A percentile compares a stretch with the other conserved stretches of the same genome.
Conservation (phyloP, 1,140 invertebrate genomes). For the Papilio dardanus region DNA sequence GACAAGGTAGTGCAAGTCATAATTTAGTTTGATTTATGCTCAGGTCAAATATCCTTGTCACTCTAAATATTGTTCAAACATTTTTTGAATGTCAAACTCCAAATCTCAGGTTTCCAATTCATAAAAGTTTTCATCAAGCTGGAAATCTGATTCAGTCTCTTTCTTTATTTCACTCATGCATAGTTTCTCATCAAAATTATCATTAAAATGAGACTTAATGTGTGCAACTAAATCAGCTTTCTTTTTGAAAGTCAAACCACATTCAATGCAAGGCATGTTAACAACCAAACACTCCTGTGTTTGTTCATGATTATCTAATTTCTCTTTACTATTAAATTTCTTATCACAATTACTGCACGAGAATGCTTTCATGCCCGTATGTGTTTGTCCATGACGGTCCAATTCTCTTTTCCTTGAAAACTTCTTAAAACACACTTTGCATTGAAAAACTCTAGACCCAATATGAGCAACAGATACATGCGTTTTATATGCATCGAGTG, state of each 20-base stretch:
- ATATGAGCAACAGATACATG: slow-evolving; percentile 79
- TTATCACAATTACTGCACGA: slow-evolving; percentile 85
- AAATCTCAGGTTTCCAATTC: slow-evolving; percentile 70
- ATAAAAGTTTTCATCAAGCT: slow-evolving; percentile 72
- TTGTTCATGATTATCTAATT: slow-evolving; percentile 85
- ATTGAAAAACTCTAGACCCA: slow-evolving; percentile 78
- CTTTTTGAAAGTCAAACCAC: slow-evolving; percentile 82
- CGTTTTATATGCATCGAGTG: slow-evolving; percentile 75
- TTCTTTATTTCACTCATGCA: slow-evolving; percentile 68
- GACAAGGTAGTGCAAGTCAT: too few relatives aligned
- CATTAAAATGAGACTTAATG: slow-evolving; percentile 82
- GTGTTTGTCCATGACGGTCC: slow-evolving; percentile 84
- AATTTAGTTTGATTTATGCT: too few relatives aligned
- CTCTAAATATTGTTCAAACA: slow-evolving; percentile 34
- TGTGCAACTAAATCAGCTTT: slow-evolving; percentile 83
- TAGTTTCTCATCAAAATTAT: slow-evolving; percentile 73
- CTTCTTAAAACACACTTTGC: slow-evolving; percentile 84
- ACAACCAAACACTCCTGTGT: slow-evolving; percentile 83
- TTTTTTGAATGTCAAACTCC: slow-evolving; percentile 39
- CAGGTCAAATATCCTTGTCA: too few relatives aligned
- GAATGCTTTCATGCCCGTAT: slow-evolving; percentile 84
- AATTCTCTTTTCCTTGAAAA: slow-evolving; percentile 86
- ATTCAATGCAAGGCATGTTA: slow-evolving; percentile 82
- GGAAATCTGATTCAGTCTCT: slow-evolving; percentile 67
- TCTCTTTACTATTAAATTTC: slow-evolving; percentile 86